Evolutionary conservation across 92 coral and sea anemone genomes (phyloP).

Genomic region (Epizoanthus illoricatus): DNA sequence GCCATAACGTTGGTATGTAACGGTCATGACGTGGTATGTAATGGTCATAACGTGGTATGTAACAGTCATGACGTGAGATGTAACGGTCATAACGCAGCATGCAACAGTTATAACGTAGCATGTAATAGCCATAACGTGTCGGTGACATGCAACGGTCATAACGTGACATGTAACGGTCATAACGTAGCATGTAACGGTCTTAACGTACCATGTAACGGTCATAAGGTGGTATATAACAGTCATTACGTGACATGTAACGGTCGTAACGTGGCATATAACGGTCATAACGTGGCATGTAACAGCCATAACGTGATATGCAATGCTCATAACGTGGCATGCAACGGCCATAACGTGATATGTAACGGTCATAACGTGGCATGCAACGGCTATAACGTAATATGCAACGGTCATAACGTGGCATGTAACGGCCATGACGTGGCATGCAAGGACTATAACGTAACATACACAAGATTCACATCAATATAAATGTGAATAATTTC

Average conservation of each 20-base stretch:
- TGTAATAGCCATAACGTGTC: neutral
- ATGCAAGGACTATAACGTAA: too few relatives aligned
- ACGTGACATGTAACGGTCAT: slow-evolving; percentile 9
- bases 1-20: neutral
- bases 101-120: neutral
- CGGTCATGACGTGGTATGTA: too few relatives aligned
- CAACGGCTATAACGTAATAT: too few relatives aligned
- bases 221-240: neutral
- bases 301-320: neutral
- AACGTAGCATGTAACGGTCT: neutral
- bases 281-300: neutral
- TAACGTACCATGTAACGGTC: neutral
- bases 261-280: neutral
- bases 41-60: neutral
- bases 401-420: too few relatives aligned
- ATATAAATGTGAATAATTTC: too few relatives aligned
- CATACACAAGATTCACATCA: too few relatives aligned
- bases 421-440: too few relatives aligned
- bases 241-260: neutral
- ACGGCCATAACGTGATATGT: neutral
- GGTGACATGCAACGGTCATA: neutral
- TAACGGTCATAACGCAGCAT: neutral
- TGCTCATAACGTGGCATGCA: neutral
- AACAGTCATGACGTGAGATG: neutral
- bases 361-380: too few relatives aligned